Conservation (phyloP, 1,140 invertebrate species). For the Gryon sp. region DNA sequence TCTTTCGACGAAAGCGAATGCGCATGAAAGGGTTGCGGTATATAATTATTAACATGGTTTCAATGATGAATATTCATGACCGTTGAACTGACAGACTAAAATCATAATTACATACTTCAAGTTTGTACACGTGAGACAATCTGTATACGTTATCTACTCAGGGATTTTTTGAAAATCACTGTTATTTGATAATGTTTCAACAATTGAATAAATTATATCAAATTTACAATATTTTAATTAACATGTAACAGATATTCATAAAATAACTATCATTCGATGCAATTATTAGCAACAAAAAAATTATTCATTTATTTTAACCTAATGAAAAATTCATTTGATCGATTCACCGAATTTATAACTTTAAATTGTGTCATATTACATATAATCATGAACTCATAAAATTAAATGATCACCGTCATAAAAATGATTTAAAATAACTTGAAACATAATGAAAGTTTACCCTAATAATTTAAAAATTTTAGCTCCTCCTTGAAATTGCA, state of each 20-base stretch:
- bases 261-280: neutral
- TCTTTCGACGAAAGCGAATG: conserved; percentile 11
- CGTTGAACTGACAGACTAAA: conserved; percentile 40
- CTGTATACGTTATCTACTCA: neutral
- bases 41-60: conserved; percentile 68
- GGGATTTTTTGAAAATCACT: conserved; percentile 19
- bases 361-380: conserved; percentile 25
- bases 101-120: conserved; percentile 61
- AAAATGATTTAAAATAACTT: conserved; percentile 23
- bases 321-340: conserved; percentile 16
- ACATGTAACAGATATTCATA: too few species aligned
- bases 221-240: too few species aligned
- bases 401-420: conserved; percentile 2
- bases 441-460: conserved; percentile 15
- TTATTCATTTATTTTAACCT: neutral
- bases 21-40: conserved; percentile 26
- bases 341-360: conserved; percentile 22
- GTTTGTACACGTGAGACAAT: conserved; percentile 15
- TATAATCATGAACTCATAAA: conserved; percentile 36
- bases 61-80: conserved; percentile 69
- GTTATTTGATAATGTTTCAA: neutral
- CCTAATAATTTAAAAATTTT: conserved; percentile 18
- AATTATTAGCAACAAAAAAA: too few species aligned
- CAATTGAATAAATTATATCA: too few species aligned
- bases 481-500: neutral